phyloP scores from a whole-genome alignment of 2,888 invertebrate species.

The Conops quadrifasciatus region DNA sequence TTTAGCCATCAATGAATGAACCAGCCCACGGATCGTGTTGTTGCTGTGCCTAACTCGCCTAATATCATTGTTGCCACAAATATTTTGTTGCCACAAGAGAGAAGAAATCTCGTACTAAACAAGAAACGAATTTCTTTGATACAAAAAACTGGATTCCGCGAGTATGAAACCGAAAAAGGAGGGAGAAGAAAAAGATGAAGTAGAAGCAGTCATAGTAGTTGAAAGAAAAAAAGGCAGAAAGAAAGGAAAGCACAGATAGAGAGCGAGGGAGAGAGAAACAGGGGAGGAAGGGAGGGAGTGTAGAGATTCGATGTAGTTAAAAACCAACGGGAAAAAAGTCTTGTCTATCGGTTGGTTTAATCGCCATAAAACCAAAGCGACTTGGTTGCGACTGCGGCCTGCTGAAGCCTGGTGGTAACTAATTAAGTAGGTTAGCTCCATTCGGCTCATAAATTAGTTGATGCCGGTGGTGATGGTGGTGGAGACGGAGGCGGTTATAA shows the following conservation, averaged over 20 bases:
- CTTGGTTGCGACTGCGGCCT: constrained; percentile 33
- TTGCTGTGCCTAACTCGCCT: not conserved
- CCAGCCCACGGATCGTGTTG: constrained; percentile 16
- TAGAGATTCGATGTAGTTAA: constrained; percentile 16
- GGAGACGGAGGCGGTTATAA: too few relatives aligned
- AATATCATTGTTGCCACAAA: not conserved
- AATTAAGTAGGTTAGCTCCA: constrained; percentile 23
- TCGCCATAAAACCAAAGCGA: constrained; percentile 36
- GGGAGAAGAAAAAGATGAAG: not conserved
- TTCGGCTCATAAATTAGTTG: constrained; percentile 18
- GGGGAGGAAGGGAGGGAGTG: not conserved
- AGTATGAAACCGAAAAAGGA: not conserved
- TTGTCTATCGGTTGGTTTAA: constrained; percentile 38
- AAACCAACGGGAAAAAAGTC: constrained; percentile 28
- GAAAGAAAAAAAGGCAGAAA: not conserved
- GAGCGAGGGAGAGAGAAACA: constrained; percentile 12
- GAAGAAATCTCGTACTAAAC: constrained; percentile 9
- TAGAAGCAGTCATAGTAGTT: not conserved
- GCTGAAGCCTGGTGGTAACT: constrained; percentile 3
- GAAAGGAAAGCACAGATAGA: not conserved
- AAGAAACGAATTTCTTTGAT: not conserved
- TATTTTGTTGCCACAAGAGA: not conserved
- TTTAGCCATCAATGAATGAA: constrained; percentile 30
- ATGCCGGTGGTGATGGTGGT: not conserved
- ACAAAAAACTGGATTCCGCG: constrained; percentile 17